Conservation (phyloP, 2,797 vertebrate species). For the Sebastes glaucus region DNA sequence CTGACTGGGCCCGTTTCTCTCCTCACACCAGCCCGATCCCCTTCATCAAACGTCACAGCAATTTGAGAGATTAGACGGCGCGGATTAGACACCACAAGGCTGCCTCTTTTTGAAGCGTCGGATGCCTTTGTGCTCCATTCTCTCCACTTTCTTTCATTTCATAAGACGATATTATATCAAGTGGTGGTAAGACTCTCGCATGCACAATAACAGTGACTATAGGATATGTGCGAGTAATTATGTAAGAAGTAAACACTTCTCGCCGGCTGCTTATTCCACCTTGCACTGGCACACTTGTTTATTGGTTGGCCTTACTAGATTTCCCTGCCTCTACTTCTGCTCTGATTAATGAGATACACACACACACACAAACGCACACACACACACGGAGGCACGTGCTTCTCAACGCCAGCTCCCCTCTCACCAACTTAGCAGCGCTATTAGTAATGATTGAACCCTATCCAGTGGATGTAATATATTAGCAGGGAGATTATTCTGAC, state of each 20-base stretch:
- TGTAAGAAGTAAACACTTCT: slow-evolving; percentile 75
- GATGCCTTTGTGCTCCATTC: slow-evolving; percentile 76
- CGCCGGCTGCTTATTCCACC: slow-evolving; percentile 58
- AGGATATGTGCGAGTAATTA: slow-evolving; percentile 67
- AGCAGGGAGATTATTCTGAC: slow-evolving; percentile 85
- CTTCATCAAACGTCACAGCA: slow-evolving; percentile 77
- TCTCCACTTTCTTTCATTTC: slow-evolving; percentile 69
- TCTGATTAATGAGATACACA: slow-evolving; percentile 72
- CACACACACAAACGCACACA: slow-evolving; percentile 7
- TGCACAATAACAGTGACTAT: slow-evolving; percentile 64
- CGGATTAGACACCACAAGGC: slow-evolving; percentile 74
- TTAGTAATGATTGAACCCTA: slow-evolving; percentile 83
- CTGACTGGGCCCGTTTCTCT: slow-evolving; percentile 52
- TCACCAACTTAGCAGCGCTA: slow-evolving; percentile 80
- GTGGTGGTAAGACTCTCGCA: slow-evolving; percentile 67
- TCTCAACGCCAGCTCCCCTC: slow-evolving; percentile 65
- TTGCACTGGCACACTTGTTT: slow-evolving; percentile 56
- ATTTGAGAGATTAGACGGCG: slow-evolving; percentile 79
- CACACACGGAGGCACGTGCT: slow-evolving; percentile 61
- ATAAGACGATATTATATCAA: slow-evolving; percentile 74
- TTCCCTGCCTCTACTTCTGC: slow-evolving; percentile 62
- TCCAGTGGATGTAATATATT: slow-evolving; percentile 85
- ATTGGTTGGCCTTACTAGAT: slow-evolving; percentile 68
- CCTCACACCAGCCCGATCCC: slow-evolving; percentile 52
- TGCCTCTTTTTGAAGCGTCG: slow-evolving; percentile 65